Evolutionary conservation across 35 echinoderm and acorn worm species (phyloP).

Genomic region (Strongylocentrotus purpuratus): DNA sequence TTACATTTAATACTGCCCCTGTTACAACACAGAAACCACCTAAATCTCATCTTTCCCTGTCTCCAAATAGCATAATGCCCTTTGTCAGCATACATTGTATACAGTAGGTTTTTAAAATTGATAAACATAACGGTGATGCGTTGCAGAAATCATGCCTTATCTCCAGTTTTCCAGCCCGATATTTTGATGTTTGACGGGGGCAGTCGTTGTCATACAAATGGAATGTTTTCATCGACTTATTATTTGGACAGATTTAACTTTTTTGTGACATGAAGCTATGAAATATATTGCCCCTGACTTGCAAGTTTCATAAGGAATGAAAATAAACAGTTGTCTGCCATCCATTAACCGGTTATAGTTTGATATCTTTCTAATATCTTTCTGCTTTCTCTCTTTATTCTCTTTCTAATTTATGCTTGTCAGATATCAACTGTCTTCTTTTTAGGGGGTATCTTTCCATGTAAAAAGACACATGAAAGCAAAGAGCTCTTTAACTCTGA

Average conservation of each 20-base stretch:
- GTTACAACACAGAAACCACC: slow-evolving; percentile 16
- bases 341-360: neutral
- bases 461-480: neutral
- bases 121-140: slow-evolving; percentile 48
- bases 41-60: neutral
- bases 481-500: neutral
- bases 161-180: neutral
- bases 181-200: neutral
- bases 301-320: slow-evolving; percentile 22
- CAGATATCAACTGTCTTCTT: neutral
- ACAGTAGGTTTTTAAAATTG: slow-evolving; percentile 21
- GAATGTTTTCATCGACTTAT: slow-evolving; percentile 43
- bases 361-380: slow-evolving; percentile 16
- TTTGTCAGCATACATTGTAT: slow-evolving; percentile 27
- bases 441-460: neutral
- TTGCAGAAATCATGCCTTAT: slow-evolving; percentile 43
- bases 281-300: slow-evolving; percentile 21
- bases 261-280: slow-evolving; percentile 23
- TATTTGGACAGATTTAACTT: slow-evolving; percentile 24
- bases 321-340: slow-evolving; percentile 44
- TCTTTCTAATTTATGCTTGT: neutral
- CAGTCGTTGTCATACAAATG: slow-evolving; percentile 45
- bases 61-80: neutral
- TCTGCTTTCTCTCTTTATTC: slow-evolving; percentile 27
- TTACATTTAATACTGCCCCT: slow-evolving; percentile 29